Evolutionary conservation across 2,113 vertebrate genomes (phyloP).

Genomic region (Callospermophilus lateralis): DNA sequence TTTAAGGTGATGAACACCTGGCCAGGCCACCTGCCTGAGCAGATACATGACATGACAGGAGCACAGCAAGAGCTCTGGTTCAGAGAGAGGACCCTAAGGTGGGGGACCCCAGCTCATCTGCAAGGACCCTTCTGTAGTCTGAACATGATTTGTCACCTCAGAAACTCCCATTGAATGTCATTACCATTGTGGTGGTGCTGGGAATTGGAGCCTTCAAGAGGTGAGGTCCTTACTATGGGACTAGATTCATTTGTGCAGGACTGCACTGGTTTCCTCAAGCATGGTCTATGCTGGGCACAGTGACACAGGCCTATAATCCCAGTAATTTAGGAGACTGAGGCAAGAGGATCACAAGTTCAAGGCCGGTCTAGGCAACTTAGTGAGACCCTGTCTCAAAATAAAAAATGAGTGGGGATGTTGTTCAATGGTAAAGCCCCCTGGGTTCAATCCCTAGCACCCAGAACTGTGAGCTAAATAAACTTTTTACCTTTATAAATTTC

Average conservation of each 20-base stretch:
- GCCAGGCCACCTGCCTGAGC: neutral
- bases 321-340: no score
- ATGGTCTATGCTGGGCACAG: neutral
- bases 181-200: neutral
- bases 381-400: no score
- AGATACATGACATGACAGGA: neutral
- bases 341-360: no score
- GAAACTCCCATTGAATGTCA: neutral
- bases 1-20: accelerated
- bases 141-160: neutral
- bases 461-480: neutral
- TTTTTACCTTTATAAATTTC: neutral
- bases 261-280: neutral
- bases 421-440: neutral
- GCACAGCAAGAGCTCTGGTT: neutral
- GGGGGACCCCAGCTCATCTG: neutral
- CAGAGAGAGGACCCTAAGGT: neutral
- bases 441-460: neutral
- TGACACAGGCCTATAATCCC: no score
- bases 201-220: neutral
- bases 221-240: neutral
- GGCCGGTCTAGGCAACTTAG: no score
- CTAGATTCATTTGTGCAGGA: no score
- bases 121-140: neutral
- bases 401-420: no score